Evolutionary conservation across 2,113 vertebrate species (phyloP).

Genomic region (Talpa occidentalis): DNA sequence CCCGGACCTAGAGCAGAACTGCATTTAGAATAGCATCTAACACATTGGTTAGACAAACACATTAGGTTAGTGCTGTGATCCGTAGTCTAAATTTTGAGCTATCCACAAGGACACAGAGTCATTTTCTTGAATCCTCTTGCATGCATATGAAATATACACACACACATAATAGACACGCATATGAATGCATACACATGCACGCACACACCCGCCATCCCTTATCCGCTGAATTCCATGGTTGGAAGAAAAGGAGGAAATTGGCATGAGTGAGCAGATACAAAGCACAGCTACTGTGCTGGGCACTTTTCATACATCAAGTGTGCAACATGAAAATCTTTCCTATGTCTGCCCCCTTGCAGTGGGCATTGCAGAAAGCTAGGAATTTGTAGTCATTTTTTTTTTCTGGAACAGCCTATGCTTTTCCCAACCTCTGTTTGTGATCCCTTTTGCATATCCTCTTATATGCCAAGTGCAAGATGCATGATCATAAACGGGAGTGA

Average conservation of each 20-base stretch:
- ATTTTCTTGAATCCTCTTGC: not conserved
- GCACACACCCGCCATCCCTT: not conserved
- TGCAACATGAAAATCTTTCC: not conserved
- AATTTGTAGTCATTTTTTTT: constrained; percentile 36
- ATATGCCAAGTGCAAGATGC: not conserved
- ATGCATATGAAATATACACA: not conserved
- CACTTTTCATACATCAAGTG: not conserved
- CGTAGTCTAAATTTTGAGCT: constrained; percentile 39
- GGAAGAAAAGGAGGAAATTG: not conserved
- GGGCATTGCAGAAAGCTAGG: not conserved
- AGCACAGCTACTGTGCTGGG: not conserved
- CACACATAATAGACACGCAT: accelerated
- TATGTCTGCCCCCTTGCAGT: not conserved
- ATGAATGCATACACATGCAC: not conserved
- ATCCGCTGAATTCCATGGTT: not conserved
- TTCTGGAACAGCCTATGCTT: not conserved
- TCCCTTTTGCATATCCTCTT: constrained; percentile 24
- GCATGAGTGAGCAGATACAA: not conserved
- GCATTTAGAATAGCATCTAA: constrained; percentile 29
- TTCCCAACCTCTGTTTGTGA: not conserved
- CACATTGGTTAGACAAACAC: not conserved
- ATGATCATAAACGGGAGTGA: not conserved
- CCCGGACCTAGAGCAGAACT: not conserved
- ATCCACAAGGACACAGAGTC: not conserved
- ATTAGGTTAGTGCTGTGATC: constrained; percentile 11